Evolutionary conservation across 2,113 vertebrate species (phyloP).

Genomic region (Pelecanus crispus): DNA sequence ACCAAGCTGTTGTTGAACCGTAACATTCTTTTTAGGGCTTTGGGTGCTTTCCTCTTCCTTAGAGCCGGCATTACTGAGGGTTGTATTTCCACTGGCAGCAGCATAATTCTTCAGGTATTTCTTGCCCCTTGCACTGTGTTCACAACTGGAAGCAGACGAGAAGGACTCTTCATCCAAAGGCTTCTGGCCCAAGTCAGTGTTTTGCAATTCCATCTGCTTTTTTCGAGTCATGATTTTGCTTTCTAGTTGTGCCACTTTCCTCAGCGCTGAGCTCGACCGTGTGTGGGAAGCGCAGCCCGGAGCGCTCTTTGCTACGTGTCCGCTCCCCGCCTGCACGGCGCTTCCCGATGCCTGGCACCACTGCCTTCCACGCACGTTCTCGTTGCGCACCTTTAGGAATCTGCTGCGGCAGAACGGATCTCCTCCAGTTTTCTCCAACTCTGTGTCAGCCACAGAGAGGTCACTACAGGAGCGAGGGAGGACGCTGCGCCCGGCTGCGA

Average conservation of each 20-base stretch:
- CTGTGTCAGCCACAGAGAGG: neutral
- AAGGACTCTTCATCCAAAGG: neutral
- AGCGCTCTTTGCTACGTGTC: fast-evolving
- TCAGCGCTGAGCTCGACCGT: constrained; percentile 49
- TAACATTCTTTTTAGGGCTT: neutral
- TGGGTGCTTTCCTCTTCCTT: neutral
- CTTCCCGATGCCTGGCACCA: fast-evolving
- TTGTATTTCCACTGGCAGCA: fast-evolving
- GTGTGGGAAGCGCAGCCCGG: neutral
- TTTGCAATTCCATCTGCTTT: neutral
- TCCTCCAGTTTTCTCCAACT: neutral
- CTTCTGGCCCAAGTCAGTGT: neutral
- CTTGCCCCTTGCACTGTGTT: neutral
- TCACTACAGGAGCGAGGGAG: neutral
- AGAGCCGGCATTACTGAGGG: fast-evolving
- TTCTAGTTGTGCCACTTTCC: constrained; percentile 72
- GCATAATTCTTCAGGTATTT: constrained; percentile 68
- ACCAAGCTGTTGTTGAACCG: neutral
- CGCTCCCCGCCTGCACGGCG: fast-evolving
- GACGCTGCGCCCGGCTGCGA: neutral
- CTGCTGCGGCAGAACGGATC: neutral
- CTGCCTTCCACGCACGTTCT: fast-evolving
- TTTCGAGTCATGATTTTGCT: constrained; percentile 61
- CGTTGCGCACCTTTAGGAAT: constrained; percentile 67
- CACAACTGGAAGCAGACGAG: neutral